Evolutionary conservation across 2,888 invertebrate species (phyloP).

Genomic region (Dicyrtomina minuta): DNA sequence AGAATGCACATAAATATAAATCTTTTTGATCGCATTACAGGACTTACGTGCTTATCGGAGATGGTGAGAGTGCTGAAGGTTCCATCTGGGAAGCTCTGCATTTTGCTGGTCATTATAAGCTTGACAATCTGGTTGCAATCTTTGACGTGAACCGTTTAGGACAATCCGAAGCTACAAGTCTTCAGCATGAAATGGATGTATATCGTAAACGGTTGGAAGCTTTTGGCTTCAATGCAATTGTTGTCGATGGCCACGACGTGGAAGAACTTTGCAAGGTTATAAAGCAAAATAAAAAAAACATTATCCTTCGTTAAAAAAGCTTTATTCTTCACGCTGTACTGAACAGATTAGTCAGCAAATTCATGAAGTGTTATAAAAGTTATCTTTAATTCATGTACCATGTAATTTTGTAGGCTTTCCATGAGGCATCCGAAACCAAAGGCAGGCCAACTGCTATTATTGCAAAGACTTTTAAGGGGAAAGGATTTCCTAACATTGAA

Average conservation of each 20-base stretch:
- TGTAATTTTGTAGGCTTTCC: conserved; percentile 69
- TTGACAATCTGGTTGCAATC: conserved; percentile 95
- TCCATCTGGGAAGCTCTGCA: conserved; percentile 96
- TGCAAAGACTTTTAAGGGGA: conserved; percentile 95
- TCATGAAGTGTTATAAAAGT: background rate
- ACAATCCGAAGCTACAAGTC: conserved; percentile 91
- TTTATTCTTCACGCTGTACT: no score
- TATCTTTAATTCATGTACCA: background rate
- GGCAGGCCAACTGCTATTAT: conserved; percentile 89
- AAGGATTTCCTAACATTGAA: conserved; percentile 84
- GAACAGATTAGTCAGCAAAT: no score
- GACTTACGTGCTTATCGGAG: conserved; percentile 93
- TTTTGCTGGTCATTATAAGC: conserved; percentile 90
- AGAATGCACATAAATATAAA: conserved; percentile 1
- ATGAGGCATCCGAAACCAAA: conserved; percentile 71
- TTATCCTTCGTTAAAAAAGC: no score
- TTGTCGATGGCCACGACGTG: conserved; percentile 96
- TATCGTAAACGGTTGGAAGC: conserved; percentile 82
- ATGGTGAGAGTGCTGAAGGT: conserved; percentile 98
- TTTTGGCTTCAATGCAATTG: conserved; percentile 86
- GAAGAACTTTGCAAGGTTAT: conserved; percentile 75
- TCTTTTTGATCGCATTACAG: conserved; percentile 61
- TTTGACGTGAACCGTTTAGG: conserved; percentile 97
- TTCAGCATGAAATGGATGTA: conserved; percentile 87
- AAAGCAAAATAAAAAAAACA: background rate